These are phyloP conservation scores for Lysandra coridon DNA, from an alignment of 2,888 invertebrate species.

Conservation along the genomic window DNA sequence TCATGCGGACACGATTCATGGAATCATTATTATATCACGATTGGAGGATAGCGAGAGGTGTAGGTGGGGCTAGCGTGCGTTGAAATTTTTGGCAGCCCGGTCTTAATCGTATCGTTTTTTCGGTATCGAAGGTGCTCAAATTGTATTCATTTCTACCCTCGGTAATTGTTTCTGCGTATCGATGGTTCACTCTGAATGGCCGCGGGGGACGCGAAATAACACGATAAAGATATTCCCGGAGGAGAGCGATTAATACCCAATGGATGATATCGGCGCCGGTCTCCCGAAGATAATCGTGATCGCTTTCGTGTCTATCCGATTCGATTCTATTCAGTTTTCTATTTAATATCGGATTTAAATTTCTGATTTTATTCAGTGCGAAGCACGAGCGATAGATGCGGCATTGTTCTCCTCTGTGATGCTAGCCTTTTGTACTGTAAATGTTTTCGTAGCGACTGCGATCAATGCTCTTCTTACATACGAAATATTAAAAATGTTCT, in stretches of 20 bases:
- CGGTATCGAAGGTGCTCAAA: conserved; percentile 11
- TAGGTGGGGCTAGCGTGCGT: too few species aligned
- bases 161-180: conserved; percentile 42
- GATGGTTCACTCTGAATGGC: conserved; percentile 36
- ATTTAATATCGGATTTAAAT: conserved; percentile 42
- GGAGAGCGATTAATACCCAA: conserved; percentile 53
- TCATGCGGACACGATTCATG: too few species aligned
- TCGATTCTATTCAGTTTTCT: conserved; percentile 41
- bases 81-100: too few species aligned
- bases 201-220: conserved; percentile 41
- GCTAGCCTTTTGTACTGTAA: conserved; percentile 34
- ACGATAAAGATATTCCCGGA: conserved; percentile 48
- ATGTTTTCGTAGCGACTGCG: conserved; percentile 20
- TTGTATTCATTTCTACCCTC: conserved; percentile 31
- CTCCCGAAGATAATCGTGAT: conserved; percentile 51
- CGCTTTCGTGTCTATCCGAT: conserved; percentile 42
- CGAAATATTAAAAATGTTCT: neutral
- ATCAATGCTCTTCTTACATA: neutral
- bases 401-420: conserved; percentile 37
- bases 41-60: too few species aligned
- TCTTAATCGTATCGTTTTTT: neutral
- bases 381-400: conserved; percentile 36
- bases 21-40: too few species aligned
- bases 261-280: conserved; percentile 54
- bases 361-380: conserved; percentile 38